These are phyloP conservation scores for Autographa pulchrina DNA, from an alignment of 2,888 invertebrate species.

Conservation along the genomic window DNA sequence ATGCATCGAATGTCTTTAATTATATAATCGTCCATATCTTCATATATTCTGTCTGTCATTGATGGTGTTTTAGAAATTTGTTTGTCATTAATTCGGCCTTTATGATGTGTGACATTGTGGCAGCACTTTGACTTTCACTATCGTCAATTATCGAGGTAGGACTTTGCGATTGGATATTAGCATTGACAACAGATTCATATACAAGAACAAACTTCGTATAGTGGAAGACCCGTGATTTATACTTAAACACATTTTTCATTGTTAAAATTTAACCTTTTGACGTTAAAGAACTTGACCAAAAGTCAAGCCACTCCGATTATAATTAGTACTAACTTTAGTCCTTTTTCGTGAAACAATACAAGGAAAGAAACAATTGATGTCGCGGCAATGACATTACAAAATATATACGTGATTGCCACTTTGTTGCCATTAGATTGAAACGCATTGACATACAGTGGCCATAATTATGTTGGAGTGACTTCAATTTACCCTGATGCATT, in stretches of 20 bases:
- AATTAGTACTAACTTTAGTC: conserved; percentile 34
- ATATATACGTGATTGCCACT: conserved; percentile 18
- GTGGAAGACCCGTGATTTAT: background rate
- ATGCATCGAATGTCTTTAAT: background rate
- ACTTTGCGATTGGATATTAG: conserved; percentile 23
- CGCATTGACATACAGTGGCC: conserved; percentile 6
- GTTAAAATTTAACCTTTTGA: background rate
- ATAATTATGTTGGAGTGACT: conserved; percentile 3
- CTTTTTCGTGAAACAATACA: conserved; percentile 34
- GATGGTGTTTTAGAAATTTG: background rate
- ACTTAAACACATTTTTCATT: background rate
- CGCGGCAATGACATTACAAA: conserved; percentile 47
- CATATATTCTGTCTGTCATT: background rate
- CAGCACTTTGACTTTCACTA: conserved; percentile 30
- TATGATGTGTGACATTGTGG: conserved; percentile 21
- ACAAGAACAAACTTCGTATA: background rate
- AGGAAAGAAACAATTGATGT: conserved; percentile 48
- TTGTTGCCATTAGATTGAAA: conserved; percentile 14
- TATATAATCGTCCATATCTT: background rate
- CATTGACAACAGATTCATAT: conserved; percentile 1
- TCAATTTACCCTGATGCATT: conserved; percentile 9
- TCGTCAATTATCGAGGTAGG: conserved; percentile 17
- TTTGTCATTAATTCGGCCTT: conserved; percentile 2
- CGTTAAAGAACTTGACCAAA: conserved; percentile 46
- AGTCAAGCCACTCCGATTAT: conserved; percentile 16